Base-by-base conservation (phyloP, 1,140 invertebrate species). In the Colletes latitarsis region DNA sequence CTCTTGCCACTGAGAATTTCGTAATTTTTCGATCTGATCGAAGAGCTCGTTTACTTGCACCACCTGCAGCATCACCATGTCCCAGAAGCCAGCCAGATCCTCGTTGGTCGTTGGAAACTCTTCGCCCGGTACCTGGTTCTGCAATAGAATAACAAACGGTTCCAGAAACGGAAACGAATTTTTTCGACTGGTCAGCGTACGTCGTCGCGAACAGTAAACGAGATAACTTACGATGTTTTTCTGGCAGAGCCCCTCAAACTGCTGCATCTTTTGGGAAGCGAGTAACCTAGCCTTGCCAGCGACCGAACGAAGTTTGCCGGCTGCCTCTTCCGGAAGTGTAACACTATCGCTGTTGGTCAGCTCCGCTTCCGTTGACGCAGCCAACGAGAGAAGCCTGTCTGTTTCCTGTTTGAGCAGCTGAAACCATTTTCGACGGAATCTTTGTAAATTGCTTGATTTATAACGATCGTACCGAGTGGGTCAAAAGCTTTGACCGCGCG, bases 41-140 rank as follows among this genome's bases (percentile, higher is more conserved):
- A 98, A 98, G 76, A 97, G 94, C 9, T 95, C 94, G 90, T 98
- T 95, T 19, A 98, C 94, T 92, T 97, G 96, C 52, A 96, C 95
- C 9, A 98, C 96, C 93, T 99, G 98, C 63, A 99, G 94, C 91
- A 96, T 96, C 9, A 99, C 97, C 97, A 99, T 98, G 92, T 99
- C 98, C 98, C 98, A 99, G 93, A 99, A 99, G 19, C 98, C 98
- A 87, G 97, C 97, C 72, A 99, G 94, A 92, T 99, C 98, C 87
- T 97, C 96, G 87, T 95, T 94, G 6, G 97, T 98, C 4, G 98
- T 98, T 55, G 97, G 96, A 91, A 98, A 98, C 81, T 96, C 96
- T 89, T 98, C 97, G 68, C 96, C 96, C 64, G 94, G 94, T 17
- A 95, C 93, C 90, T 96, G 95, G 90, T 95, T 96, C 93, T 96